Evolutionary conservation across 2,888 invertebrate species (phyloP).

Genomic region (Alentia gelatinosa): DNA sequence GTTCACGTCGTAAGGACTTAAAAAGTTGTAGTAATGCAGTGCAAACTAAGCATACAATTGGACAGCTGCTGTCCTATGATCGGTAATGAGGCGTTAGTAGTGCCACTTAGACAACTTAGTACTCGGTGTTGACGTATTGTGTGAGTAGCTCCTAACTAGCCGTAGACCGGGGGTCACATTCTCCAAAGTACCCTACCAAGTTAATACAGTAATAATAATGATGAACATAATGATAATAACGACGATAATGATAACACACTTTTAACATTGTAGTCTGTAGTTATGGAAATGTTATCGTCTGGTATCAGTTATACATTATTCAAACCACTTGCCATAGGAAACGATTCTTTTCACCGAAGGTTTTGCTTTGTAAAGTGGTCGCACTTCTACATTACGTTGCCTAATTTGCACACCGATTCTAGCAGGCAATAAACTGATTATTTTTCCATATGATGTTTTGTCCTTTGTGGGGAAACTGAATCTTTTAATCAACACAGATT

Average conservation of each 20-base stretch:
- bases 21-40: not conserved
- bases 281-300: slow-evolving; percentile 4
- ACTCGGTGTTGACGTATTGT: not conserved
- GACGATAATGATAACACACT: not conserved
- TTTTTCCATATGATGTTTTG: slow-evolving; percentile 15
- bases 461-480: too few species aligned
- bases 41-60: too few species aligned
- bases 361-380: slow-evolving; percentile 37
- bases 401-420: slow-evolving; percentile 45
- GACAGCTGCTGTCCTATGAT: too few species aligned
- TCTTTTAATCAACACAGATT: too few species aligned
- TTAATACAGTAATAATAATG: too few species aligned
- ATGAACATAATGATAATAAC: not conserved
- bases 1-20: not conserved
- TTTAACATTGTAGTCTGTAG: not conserved
- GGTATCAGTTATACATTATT: slow-evolving; percentile 10
- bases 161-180: not conserved
- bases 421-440: slow-evolving; percentile 50
- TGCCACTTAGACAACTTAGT: slow-evolving; percentile 3
- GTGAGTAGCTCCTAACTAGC: not conserved
- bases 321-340: slow-evolving; percentile 41
- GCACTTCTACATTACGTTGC: slow-evolving; percentile 23
- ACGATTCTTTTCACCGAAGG: not conserved
- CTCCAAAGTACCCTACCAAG: not conserved
- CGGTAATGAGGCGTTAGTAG: not conserved